phyloP scores from a whole-genome alignment of 2,113 vertebrate species.

The human (Homo sapiens) region DNA sequence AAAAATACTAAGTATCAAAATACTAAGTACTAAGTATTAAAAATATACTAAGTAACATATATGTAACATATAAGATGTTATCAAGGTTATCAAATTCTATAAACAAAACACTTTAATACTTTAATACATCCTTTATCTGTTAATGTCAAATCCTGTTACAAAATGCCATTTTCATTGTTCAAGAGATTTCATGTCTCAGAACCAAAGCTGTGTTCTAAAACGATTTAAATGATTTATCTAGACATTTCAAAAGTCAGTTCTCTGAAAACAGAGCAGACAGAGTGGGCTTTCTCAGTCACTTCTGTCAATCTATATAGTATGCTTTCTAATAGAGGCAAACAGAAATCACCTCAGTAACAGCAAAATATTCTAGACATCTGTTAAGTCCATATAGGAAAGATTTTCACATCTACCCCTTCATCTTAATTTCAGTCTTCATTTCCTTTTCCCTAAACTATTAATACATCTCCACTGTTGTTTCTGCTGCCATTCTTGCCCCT shows the following conservation, averaged over 20 bases:
- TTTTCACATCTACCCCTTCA: not conserved
- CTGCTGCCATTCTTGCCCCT: not conserved
- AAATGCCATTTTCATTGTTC: slow-evolving; percentile 56
- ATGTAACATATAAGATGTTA: slow-evolving; percentile 30
- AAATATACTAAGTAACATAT: no score
- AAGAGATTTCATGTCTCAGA: slow-evolving; percentile 13
- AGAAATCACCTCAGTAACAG: not conserved
- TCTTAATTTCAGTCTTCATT: not conserved
- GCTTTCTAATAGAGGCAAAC: slow-evolving; percentile 29
- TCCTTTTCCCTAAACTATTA: not conserved
- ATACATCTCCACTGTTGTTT: not conserved
- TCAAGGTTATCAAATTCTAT: not conserved
- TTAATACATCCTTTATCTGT: not conserved
- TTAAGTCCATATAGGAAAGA: not conserved
- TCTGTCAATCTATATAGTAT: not conserved
- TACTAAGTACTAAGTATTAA: no score
- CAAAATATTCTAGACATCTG: not conserved
- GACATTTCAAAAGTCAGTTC: slow-evolving; percentile 33
- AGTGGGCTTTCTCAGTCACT: not conserved
- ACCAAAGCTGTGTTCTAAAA: not conserved
- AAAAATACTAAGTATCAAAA: slow-evolving; percentile 31
- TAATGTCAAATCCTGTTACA: slow-evolving; percentile 55
- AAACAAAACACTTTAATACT: slow-evolving; percentile 24
- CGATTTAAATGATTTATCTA: slow-evolving; percentile 19
- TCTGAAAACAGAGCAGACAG: slow-evolving; percentile 12